Conservation (phyloP, 2,888 invertebrate species). For the Drosophila anomalipes region DNA sequence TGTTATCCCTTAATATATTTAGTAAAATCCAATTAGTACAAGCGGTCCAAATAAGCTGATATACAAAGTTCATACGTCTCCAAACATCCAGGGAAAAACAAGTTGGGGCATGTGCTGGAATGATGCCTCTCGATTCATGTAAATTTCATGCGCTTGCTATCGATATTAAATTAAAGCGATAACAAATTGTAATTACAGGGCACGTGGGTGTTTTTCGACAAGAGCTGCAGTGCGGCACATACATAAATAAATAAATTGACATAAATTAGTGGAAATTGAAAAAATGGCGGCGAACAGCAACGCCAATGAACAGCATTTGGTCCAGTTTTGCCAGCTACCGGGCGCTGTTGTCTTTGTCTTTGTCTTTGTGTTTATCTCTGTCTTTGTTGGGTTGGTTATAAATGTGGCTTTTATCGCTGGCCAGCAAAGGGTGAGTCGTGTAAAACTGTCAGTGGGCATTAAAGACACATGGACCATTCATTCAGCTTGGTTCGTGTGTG, state of each 20-base stretch:
- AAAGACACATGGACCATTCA: constrained; percentile 46
- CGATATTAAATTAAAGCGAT: constrained; percentile 77
- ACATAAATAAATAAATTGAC: constrained; percentile 76
- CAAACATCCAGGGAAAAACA: constrained; percentile 19
- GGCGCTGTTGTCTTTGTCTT: constrained; percentile 19
- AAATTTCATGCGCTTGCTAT: constrained; percentile 31
- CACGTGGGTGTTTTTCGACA: constrained; percentile 51
- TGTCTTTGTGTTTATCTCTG: constrained; percentile 23
- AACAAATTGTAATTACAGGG: constrained; percentile 78
- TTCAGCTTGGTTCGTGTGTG: constrained; percentile 14
- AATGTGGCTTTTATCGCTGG: constrained; percentile 59
- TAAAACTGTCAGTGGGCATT: constrained; percentile 62
- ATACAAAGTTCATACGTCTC: background rate
- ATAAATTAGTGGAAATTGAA: constrained; percentile 78
- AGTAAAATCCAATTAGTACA: constrained; percentile 15
- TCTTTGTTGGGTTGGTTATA: constrained; percentile 43
- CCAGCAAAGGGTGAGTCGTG: constrained; percentile 46
- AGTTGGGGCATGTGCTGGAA: constrained; percentile 8
- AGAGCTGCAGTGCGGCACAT: constrained; percentile 42
- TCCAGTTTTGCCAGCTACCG: background rate
- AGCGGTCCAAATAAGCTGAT: constrained; percentile 15
- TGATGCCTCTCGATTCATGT: background rate
- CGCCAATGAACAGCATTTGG: constrained; percentile 5
- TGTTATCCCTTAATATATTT: constrained; percentile 4
- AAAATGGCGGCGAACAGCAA: constrained; percentile 44